A percentile compares a stretch with the other conserved stretches of the same genome.
These are phyloP conservation scores for Alfaro cultratus DNA, from an alignment of 2,797 vertebrate genomes.

Conservation along the genomic window DNA sequence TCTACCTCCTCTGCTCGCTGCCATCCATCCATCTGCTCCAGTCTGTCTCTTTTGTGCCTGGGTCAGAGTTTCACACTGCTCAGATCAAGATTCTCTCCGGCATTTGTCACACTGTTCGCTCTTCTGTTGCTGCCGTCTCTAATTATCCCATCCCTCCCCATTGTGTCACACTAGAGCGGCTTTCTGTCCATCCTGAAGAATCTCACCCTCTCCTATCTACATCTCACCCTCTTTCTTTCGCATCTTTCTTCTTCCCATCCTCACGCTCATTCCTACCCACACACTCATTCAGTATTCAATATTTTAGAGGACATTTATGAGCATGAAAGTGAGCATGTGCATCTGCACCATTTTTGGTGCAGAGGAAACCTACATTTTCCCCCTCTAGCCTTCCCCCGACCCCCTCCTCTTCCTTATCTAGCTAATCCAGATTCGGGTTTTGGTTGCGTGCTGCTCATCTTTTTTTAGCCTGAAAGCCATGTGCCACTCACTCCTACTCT, in stretches of 20 bases:
- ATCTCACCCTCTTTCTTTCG: conserved; percentile 50
- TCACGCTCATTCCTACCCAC: conserved; percentile 66
- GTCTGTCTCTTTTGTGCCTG: conserved; percentile 60
- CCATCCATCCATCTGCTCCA: conserved; percentile 58
- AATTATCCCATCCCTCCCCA: conserved; percentile 42
- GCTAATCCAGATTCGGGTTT: conserved; percentile 88
- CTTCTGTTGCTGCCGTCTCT: conserved; percentile 44
- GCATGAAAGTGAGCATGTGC: conserved; percentile 59
- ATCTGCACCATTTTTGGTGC: conserved; percentile 71
- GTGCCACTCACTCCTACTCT: conserved; percentile 87
- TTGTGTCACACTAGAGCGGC: conserved; percentile 46
- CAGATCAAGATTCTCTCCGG: conserved; percentile 53
- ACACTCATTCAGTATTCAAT: conserved; percentile 78
- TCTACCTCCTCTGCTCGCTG: conserved; percentile 51
- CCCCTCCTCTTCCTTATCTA: conserved; percentile 86
- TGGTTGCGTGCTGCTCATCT: conserved; percentile 82
- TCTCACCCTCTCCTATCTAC: conserved; percentile 43
- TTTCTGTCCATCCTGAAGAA: conserved; percentile 51
- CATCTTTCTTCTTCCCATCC: conserved; percentile 50
- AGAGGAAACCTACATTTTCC: conserved; percentile 71
- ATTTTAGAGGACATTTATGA: conserved; percentile 73
- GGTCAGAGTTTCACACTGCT: conserved; percentile 61
- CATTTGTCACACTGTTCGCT: conserved; percentile 58
- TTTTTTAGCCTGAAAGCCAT: conserved; percentile 85
- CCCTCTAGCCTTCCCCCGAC: conserved; percentile 70